A percentile compares a stretch with the other conserved stretches of the same genome.
phyloP scores from a whole-genome alignment of 2,888 invertebrate genomes.

The Cryptus viduatorius region DNA sequence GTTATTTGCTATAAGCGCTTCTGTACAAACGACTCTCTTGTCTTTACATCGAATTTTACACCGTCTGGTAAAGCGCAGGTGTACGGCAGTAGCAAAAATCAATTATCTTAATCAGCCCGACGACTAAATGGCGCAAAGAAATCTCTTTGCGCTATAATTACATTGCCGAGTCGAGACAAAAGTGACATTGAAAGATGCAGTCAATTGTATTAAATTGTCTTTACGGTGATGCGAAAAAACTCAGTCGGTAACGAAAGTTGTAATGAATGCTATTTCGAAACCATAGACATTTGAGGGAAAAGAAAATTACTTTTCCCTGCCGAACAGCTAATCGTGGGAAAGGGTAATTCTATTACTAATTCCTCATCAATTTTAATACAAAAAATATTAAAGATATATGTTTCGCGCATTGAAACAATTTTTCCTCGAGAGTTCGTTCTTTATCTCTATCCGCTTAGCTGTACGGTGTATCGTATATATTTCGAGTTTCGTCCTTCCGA shows the following conservation, averaged over 20 bases:
- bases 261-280: neutral
- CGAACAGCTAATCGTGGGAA: no score
- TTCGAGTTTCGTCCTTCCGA: neutral
- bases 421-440: neutral
- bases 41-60: slow-evolving; percentile 72
- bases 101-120: neutral
- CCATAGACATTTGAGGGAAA: no score
- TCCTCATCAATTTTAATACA: no score
- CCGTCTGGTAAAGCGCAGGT: neutral
- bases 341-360: no score
- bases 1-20: neutral
- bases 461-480: neutral
- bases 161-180: neutral
- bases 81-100: slow-evolving; percentile 12
- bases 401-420: neutral
- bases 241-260: neutral
- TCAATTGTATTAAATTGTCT: no score
- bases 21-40: neutral
- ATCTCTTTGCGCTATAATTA: neutral
- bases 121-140: neutral
- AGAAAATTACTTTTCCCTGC: no score
- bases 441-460: neutral
- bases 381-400: neutral
- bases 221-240: no score
- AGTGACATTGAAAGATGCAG: neutral